These are phyloP conservation scores for Carterocephalus palaemon DNA, from an alignment of 2,888 invertebrate genomes.

Conservation along the genomic window DNA sequence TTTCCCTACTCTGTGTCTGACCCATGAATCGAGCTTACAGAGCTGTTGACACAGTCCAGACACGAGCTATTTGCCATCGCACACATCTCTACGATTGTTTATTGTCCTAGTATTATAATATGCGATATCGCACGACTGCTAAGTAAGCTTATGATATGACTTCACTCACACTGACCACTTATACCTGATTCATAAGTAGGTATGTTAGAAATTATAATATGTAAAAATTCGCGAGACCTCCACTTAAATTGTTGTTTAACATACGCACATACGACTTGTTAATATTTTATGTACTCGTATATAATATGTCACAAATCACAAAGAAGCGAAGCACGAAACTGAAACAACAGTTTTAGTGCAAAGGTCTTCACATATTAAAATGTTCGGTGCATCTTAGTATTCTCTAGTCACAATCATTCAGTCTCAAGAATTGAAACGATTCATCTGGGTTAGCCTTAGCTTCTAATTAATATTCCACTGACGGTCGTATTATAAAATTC, in stretches of 20 bases:
- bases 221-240: no score
- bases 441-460: conserved; percentile 3
- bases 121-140: conserved; percentile 29
- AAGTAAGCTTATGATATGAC: not conserved
- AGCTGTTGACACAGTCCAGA: conserved; percentile 42
- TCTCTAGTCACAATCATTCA: no score
- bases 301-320: no score
- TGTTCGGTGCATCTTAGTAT: no score
- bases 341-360: no score
- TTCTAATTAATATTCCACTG: conserved; percentile 23
- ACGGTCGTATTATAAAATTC: conserved; percentile 25
- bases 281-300: no score
- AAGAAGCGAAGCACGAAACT: no score
- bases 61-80: conserved; percentile 40
- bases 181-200: not conserved
- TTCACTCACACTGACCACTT: conserved; percentile 7
- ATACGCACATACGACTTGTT: no score
- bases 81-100: conserved; percentile 36
- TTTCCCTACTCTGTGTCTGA: no score
- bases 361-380: no score
- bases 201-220: no score
- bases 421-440: not conserved
- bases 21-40: conserved; percentile 43
- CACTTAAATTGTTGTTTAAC: no score
- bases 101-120: conserved; percentile 34